phyloP scores from a whole-genome alignment of 2,113 vertebrate species.

The Chrysemys picta region DNA sequence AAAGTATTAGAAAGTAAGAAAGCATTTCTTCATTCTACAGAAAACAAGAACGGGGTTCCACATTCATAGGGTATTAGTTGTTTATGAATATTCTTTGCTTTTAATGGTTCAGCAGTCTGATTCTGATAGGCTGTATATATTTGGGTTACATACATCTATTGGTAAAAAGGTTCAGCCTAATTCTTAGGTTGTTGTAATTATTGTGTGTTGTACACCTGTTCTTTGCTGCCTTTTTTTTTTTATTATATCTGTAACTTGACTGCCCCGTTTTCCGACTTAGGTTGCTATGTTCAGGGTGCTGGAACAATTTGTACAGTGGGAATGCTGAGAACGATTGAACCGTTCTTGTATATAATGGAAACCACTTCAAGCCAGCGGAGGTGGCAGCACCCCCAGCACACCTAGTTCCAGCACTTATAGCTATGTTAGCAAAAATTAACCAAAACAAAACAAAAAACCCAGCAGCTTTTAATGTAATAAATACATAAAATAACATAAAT shows the following conservation, averaged over 20 bases:
- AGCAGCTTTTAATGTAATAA: neutral
- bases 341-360: no score
- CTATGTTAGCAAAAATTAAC: neutral
- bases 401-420: no score
- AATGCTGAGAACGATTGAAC: no score
- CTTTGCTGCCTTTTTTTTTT: neutral
- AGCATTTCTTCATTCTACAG: neutral
- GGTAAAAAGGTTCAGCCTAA: neutral
- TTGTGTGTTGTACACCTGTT: fast-evolving
- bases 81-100: neutral
- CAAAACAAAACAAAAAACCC: neutral
- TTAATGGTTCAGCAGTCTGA: neutral
- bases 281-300: neutral
- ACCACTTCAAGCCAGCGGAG: no score
- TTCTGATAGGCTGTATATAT: neutral
- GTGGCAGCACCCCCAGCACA: no score
- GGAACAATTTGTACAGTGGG: no score
- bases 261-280: neutral
- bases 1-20: neutral
- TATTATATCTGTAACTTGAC: neutral
- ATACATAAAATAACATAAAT: no score
- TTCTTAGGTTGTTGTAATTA: neutral
- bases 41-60: neutral
- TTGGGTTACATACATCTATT: neutral
- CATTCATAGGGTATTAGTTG: neutral